Evolutionary conservation across 2,113 vertebrate species (phyloP), one percentile per base, ranked within the genome.

Genomic region (Fulmarus glacialis): DNA sequence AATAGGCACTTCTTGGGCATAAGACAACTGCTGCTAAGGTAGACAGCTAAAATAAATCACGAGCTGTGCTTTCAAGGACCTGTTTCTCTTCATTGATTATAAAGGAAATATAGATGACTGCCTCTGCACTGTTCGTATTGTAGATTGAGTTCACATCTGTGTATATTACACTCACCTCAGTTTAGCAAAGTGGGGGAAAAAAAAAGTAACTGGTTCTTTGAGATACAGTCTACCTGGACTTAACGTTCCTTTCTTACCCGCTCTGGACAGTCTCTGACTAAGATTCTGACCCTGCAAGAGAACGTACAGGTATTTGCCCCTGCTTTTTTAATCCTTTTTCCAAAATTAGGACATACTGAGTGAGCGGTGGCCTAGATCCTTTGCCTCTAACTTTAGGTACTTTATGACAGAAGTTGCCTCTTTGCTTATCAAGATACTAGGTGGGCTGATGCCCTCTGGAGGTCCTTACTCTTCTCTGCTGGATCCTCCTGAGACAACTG

Each of bases 381-480:
- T 45, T n/a, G 12, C 58, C 15, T 53, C 34, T 64, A 14, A 40
- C 50, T 36, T 29, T 2, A 72, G 58, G 15, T 71, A 10, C 53
- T 67, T 66, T 18, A 30, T 52, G 43, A 23, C 27, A 53, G 43
- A 23, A 58, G 60, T 36, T 52, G 45, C 15, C 15, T 27, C 48
- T 68, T 12, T 15, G 9, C 21, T 36, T 47, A 26, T 21, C 8
- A 8, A 63, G 79, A 17, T 45, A 18, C 2, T 18, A n/a, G 38
- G 24, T 45, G 89, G 50, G 56, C 55, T 74, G 73, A 45, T 84
- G 93, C 62, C 55, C 74, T 70, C 85, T 59, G 85, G 79, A 94
- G 62, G 48, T 68, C 22, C 56, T 32, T 55, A 1, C 18, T 53
- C 38, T 50, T n/a, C 56, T 32, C 53, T 73, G 52, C 67, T 67